Conservation (phyloP, 1,140 invertebrate species). For the Pissodes strobi region DNA sequence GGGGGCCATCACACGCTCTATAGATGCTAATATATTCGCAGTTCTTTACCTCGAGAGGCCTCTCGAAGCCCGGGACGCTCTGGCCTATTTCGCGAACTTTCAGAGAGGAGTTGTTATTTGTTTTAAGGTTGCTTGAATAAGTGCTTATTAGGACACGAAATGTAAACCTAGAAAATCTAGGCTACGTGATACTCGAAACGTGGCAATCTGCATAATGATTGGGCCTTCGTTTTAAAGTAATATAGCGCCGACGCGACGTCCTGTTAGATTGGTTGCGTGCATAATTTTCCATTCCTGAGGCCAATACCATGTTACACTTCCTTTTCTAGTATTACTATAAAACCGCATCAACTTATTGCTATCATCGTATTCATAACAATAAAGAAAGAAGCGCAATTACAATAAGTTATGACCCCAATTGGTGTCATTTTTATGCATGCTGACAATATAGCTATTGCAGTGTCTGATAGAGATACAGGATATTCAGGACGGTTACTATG, state of each 20-base stretch:
- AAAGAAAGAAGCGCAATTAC: too few relatives aligned
- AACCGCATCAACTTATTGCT: too few relatives aligned
- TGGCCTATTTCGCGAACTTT: conserved; percentile 17
- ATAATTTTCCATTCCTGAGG: too few relatives aligned
- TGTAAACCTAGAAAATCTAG: not conserved
- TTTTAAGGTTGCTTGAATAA: conserved; percentile 1
- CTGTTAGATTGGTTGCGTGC: too few relatives aligned
- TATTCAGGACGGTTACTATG: too few relatives aligned
- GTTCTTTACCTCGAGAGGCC: conserved; percentile 24
- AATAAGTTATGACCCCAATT: too few relatives aligned
- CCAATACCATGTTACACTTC: too few relatives aligned
- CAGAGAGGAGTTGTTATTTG: conserved; percentile 9
- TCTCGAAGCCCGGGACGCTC: conserved; percentile 5
- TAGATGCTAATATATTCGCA: conserved; percentile 37
- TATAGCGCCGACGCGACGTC: not conserved
- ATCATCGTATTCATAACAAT: too few relatives aligned
- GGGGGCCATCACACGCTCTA: conserved; percentile 37
- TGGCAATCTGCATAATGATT: not conserved
- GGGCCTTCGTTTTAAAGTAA: not conserved
- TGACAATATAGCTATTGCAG: too few relatives aligned
- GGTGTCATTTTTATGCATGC: too few relatives aligned
- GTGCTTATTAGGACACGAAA: conserved; percentile 4
- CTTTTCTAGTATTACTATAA: too few relatives aligned
- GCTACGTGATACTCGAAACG: not conserved
- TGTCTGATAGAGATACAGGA: too few relatives aligned